These are phyloP conservation scores for Drosophila heteroneura DNA, from an alignment of 2,888 invertebrate genomes.

Conservation along the genomic window DNA sequence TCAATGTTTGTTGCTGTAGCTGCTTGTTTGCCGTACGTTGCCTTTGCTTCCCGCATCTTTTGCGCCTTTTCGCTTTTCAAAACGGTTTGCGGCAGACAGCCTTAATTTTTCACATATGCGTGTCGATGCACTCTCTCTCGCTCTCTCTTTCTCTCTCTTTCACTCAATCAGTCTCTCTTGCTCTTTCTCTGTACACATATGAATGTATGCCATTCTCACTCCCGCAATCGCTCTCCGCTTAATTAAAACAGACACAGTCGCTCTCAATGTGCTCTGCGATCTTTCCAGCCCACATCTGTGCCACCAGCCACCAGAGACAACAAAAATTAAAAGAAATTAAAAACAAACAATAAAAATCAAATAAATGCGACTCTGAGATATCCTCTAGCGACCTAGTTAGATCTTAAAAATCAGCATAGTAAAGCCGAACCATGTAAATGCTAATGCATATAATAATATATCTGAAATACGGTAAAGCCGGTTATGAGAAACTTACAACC, in stretches of 20 bases:
- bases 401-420: background rate
- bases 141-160: background rate
- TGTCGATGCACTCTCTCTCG: slow-evolving; percentile 39
- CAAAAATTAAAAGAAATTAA: slow-evolving; percentile 77
- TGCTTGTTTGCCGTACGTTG: slow-evolving; percentile 56
- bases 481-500: background rate
- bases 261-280: slow-evolving; percentile 63
- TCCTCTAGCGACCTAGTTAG: slow-evolving; percentile 15
- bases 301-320: slow-evolving; percentile 47
- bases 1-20: slow-evolving; percentile 22
- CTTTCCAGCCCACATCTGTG: slow-evolving; percentile 72
- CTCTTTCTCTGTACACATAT: slow-evolving; percentile 5
- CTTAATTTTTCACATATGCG: slow-evolving; percentile 80
- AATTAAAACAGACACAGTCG: slow-evolving; percentile 76
- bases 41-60: slow-evolving; percentile 71
- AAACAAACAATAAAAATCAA: slow-evolving; percentile 39
- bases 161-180: slow-evolving; percentile 8
- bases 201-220: slow-evolving; percentile 15
- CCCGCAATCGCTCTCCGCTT: slow-evolving; percentile 57
- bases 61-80: slow-evolving; percentile 69
- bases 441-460: background rate
- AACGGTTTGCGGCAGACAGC: slow-evolving; percentile 53
- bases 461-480: background rate
- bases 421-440: background rate
- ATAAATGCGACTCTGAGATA: slow-evolving; percentile 16